These are phyloP conservation scores for Gouania willdenowi DNA, from an alignment of 2,797 vertebrate species.

Conservation along the genomic window DNA sequence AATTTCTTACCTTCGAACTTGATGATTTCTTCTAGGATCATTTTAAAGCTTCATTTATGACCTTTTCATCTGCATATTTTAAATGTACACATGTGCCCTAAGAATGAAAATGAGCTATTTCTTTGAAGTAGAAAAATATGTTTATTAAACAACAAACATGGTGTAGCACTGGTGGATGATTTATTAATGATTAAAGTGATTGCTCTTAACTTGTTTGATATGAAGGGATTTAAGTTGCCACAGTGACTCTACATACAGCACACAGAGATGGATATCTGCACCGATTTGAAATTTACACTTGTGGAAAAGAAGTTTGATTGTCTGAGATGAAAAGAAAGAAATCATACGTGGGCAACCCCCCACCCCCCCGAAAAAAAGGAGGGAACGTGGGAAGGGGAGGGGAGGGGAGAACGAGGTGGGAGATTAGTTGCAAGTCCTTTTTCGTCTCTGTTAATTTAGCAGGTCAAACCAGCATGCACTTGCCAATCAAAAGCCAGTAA, in stretches of 20 bases:
- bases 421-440: constrained; percentile 46
- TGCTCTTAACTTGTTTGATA: constrained; percentile 40
- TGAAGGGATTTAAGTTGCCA: constrained; percentile 34
- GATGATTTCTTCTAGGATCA: constrained; percentile 17
- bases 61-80: not conserved
- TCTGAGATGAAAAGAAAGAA: constrained; percentile 26
- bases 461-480: constrained; percentile 78
- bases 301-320: constrained; percentile 45
- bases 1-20: constrained; percentile 63
- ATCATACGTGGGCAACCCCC: too few species aligned
- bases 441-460: constrained; percentile 64
- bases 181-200: constrained; percentile 56
- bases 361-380: constrained; percentile 59
- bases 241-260: constrained; percentile 38
- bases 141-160: constrained; percentile 86
- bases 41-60: constrained; percentile 13
- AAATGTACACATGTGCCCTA: constrained; percentile 1
- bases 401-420: constrained; percentile 20
- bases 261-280: constrained; percentile 35
- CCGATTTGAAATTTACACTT: constrained; percentile 28
- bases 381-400: not conserved
- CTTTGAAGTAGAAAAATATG: constrained; percentile 89
- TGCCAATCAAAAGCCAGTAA: too few species aligned
- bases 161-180: constrained; percentile 66
- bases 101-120: constrained; percentile 57